Base-by-base conservation (phyloP, 2,797 vertebrate species). In the Lates japonicus region DNA sequence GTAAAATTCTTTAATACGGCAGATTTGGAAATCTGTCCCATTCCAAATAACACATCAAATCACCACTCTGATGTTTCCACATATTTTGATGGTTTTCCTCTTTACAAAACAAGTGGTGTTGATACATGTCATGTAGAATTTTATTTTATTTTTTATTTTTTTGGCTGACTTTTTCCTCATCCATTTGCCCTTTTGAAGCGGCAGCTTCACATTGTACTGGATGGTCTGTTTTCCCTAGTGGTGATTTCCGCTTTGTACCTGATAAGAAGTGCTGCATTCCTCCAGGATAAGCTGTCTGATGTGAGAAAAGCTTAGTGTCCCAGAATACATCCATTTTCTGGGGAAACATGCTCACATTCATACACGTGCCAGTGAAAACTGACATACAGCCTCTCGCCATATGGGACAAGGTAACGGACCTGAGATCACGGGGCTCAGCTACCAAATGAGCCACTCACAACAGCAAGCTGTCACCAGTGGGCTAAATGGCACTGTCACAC, bases 231-330 rank as follows among this genome's bases (percentile, higher is more conserved):
- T 86, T 85, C 87, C 91, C 88, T 80, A 74, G 83, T 77, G 92
- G 86, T 82, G 79, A 78, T 72, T 90, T 85, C 46, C 82, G 81
- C 76, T 91, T 77, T 85, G 80, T 78, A 85, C 85, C 87, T 88
- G 92, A 94, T 90, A 92, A 91, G 88, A 90, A 80, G 83, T 64
- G 69, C 76, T 80, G 81, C 72, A 60, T 84, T 93, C 78, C 87
- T 88, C 82, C 65, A 83, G 89, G 85, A 86, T 81, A 88, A 89
- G 83, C 84, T 81, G 87, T 80, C 81, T 89, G 87, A 90, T 85
- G 87, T 89, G 87, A 84, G 84, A 86, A 88, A 89, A 86, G 87
- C 88, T 88, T 81, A 73, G 48, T 69, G 65, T 76, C 62, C 81
- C 58, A 62, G 82, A 87, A 90, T 82, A 70, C 73, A 71, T 86